These are phyloP conservation scores for Rhodeus uyekii DNA, from an alignment of 2,797 vertebrate species.

Conservation along the genomic window DNA sequence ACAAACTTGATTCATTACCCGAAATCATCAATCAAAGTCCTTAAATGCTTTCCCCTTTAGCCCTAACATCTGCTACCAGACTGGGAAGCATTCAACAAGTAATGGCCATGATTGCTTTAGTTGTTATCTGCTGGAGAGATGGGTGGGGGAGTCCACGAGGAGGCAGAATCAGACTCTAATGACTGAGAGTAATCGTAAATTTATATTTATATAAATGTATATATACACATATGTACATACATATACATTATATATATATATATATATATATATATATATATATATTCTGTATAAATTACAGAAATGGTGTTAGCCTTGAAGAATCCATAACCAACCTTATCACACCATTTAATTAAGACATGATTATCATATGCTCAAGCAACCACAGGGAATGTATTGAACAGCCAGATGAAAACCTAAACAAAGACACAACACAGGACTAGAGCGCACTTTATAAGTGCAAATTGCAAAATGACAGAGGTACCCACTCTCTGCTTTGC, in stretches of 20 bases:
- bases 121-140: constrained; percentile 64
- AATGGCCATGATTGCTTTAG: constrained; percentile 77
- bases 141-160: constrained; percentile 39
- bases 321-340: not conserved
- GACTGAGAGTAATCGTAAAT: not conserved
- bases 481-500: constrained; percentile 44
- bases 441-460: not conserved
- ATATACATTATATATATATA: no score
- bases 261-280: no score
- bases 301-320: not conserved
- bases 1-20: constrained; percentile 80
- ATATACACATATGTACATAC: no score
- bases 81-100: constrained; percentile 74
- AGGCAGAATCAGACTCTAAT: constrained; percentile 27
- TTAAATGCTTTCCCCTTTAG: constrained; percentile 87
- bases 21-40: constrained; percentile 83
- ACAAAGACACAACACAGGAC: constrained; percentile 9
- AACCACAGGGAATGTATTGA: not conserved
- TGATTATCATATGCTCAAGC: not conserved
- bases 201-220: not conserved
- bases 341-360: not conserved
- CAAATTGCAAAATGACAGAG: constrained; percentile 32
- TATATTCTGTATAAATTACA: not conserved
- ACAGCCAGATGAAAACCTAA: not conserved
- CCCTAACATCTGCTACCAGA: constrained; percentile 86